phyloP scores from a whole-genome alignment of 2,113 vertebrate species.

The Naja naja region DNA sequence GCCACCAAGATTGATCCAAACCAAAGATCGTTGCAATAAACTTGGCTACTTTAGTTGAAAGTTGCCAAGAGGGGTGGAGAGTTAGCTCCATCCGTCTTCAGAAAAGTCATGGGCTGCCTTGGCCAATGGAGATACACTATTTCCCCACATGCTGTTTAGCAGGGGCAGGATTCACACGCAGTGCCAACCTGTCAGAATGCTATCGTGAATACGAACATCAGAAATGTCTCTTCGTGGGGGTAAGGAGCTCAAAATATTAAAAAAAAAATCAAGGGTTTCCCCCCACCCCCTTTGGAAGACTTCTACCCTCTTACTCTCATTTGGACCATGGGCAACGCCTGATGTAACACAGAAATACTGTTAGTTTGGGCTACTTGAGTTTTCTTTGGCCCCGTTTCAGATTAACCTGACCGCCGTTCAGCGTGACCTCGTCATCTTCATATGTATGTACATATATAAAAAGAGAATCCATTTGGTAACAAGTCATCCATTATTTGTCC shows the following conservation, averaged over 20 bases:
- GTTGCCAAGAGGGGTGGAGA: not conserved
- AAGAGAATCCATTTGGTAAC: constrained; percentile 6
- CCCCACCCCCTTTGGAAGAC: not conserved
- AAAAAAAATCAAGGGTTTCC: constrained; percentile 3
- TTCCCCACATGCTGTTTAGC: fast-evolving
- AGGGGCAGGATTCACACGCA: fast-evolving
- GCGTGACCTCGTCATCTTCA: constrained; percentile 48
- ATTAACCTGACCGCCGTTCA: constrained; percentile 26
- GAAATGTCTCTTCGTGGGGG: not conserved
- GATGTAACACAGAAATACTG: not conserved
- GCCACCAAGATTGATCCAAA: not conserved
- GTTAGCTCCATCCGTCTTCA: not conserved
- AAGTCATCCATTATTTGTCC: not conserved
- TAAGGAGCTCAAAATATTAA: not conserved
- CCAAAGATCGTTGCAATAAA: not conserved
- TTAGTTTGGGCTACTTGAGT: not conserved
- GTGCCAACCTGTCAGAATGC: constrained; percentile 5
- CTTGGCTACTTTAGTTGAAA: not conserved
- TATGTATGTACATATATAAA: constrained; percentile 21
- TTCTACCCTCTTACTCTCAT: not conserved
- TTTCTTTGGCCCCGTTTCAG: constrained; percentile 2
- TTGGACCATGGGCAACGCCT: not conserved
- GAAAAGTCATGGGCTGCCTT: not conserved
- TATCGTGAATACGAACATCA: not conserved
- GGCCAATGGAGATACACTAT: not conserved